phyloP scores from a whole-genome alignment of 2,888 invertebrate genomes.

The Microctonus aethiopoides region DNA sequence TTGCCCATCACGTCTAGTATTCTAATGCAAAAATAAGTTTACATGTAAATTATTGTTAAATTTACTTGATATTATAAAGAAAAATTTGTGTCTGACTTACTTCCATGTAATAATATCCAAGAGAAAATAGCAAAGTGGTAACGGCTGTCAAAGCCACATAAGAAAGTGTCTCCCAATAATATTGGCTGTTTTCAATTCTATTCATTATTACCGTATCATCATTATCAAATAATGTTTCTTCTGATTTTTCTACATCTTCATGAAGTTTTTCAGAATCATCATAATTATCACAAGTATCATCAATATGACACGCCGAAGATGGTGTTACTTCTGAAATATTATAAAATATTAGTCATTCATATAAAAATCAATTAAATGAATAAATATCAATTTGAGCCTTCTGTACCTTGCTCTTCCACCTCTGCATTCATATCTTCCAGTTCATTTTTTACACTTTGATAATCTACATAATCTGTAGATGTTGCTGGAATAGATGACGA shows the following conservation, averaged over 20 bases:
- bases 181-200: conserved; percentile 43
- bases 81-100: conserved; percentile 49
- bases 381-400: not conserved
- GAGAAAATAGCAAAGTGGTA: conserved; percentile 78
- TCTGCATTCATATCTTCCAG: not conserved
- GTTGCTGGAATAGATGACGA: not conserved
- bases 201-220: conserved; percentile 46
- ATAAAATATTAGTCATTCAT: not conserved
- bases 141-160: conserved; percentile 76
- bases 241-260: not conserved
- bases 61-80: not conserved
- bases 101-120: conserved; percentile 83
- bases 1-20: conserved; percentile 76
- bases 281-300: not conserved
- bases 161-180: conserved; percentile 66
- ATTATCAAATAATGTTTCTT: conserved; percentile 10
- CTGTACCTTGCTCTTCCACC: not conserved
- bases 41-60: conserved; percentile 26
- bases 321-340: not conserved
- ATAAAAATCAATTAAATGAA: not conserved
- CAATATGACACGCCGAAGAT: not conserved
- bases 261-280: not conserved
- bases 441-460: not conserved
- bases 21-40: conserved; percentile 57
- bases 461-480: not conserved